phyloP scores from a whole-genome alignment of 2,888 invertebrate species.

The Antheraea assamensis region DNA sequence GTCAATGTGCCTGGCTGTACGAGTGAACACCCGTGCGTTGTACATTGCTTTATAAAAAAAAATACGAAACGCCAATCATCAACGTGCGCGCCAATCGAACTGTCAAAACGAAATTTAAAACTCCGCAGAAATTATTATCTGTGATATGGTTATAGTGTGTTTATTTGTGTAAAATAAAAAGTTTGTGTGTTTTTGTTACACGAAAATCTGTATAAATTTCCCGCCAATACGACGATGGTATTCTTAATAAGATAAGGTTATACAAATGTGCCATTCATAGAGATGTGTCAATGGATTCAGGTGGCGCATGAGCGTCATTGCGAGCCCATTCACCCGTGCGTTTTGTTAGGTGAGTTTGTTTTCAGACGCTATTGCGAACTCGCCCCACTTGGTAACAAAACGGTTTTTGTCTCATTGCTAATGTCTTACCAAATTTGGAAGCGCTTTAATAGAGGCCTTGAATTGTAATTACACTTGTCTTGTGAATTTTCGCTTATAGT shows the following conservation, averaged over 20 bases:
- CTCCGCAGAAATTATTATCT: background rate
- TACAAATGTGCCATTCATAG: conserved; percentile 55
- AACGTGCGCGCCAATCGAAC: conserved; percentile 42
- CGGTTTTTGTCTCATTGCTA: conserved; percentile 10
- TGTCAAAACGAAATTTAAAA: conserved; percentile 41
- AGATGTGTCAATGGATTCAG: conserved; percentile 76
- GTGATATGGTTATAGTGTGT: background rate
- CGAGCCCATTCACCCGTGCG: conserved; percentile 54
- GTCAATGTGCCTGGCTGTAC: conserved; percentile 59
- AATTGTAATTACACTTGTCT: background rate
- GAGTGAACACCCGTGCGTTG: conserved; percentile 50
- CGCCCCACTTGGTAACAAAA: background rate
- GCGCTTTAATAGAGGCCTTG: background rate
- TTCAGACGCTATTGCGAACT: background rate
- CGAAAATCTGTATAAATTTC: background rate
- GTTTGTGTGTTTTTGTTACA: background rate
- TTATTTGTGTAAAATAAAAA: background rate
- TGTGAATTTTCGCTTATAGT: background rate
- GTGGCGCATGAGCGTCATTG: conserved; percentile 50
- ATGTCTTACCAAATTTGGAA: conserved; percentile 8
- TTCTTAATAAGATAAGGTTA: background rate
- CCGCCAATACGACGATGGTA: conserved; percentile 6
- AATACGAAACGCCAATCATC: conserved; percentile 42
- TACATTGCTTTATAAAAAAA: conserved; percentile 41
- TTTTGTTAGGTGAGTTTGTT: conserved; percentile 61